These are phyloP conservation scores for Protobothrops flavoviridis DNA, from an alignment of 2,113 vertebrate species.

Conservation along the genomic window DNA sequence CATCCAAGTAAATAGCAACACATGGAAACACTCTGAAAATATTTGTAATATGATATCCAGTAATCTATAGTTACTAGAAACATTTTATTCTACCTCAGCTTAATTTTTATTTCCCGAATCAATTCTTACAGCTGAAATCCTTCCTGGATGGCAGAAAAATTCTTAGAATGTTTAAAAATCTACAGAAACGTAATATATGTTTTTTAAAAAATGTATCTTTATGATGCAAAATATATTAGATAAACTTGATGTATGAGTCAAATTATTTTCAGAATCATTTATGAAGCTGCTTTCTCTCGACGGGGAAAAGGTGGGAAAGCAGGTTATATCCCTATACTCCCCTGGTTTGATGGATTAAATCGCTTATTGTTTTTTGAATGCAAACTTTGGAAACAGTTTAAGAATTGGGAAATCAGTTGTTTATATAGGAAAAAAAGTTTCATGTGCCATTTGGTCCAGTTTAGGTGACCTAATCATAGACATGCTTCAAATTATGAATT, in stretches of 20 bases:
- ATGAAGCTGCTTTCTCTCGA: neutral
- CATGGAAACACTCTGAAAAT: neutral
- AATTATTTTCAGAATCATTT: neutral
- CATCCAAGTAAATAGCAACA: neutral
- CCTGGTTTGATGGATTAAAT: neutral
- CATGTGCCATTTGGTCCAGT: neutral
- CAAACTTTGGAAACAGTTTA: neutral
- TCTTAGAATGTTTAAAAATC: neutral
- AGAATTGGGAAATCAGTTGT: neutral
- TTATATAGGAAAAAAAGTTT: neutral
- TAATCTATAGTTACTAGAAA: neutral
- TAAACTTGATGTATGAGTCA: neutral
- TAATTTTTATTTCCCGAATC: neutral
- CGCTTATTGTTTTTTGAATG: neutral
- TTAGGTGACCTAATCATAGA: neutral
- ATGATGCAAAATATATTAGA: neutral
- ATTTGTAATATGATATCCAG: neutral
- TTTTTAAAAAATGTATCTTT: too few species aligned
- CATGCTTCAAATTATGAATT: neutral
- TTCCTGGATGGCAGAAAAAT: neutral
- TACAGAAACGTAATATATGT: neutral
- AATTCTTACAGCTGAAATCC: neutral
- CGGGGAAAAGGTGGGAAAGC: neutral
- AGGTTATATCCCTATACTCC: neutral
- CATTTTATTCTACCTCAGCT: neutral